Evolutionary conservation across 1,140 invertebrate genomes (phyloP).

Genomic region (Pseudomyrmex concolor): DNA sequence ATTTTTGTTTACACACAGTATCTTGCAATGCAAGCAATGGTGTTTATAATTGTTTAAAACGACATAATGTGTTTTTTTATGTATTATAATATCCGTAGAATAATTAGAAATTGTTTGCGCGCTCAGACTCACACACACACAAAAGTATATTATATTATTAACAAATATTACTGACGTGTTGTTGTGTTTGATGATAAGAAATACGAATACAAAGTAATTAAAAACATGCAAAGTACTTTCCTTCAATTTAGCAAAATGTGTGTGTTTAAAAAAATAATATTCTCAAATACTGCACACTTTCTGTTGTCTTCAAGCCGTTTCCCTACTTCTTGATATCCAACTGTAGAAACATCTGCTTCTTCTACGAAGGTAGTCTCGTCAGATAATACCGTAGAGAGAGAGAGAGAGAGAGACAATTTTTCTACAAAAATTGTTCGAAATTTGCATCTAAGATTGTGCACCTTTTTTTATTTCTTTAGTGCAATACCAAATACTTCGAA

Average conservation of each 20-base stretch:
- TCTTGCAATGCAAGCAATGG: neutral
- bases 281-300: constrained; percentile 2
- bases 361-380: constrained; percentile 49
- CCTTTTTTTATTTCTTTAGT: neutral
- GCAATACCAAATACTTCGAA: neutral
- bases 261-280: neutral
- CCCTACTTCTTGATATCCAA: neutral
- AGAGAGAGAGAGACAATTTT: neutral
- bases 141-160: neutral
- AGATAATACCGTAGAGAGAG: constrained; percentile 51
- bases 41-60: no score
- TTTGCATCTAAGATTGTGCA: neutral
- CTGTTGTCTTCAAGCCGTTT: constrained; percentile 21
- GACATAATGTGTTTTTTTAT: neutral
- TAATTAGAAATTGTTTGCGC: neutral
- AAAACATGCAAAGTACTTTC: neutral
- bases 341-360: constrained; percentile 58
- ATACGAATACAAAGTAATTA: constrained; percentile 8
- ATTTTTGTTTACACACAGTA: neutral
- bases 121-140: no score
- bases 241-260: neutral
- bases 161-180: neutral
- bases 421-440: neutral
- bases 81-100: neutral
- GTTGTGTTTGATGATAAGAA: neutral